Percentiles rank a stretch among this genome's conserved stretches.
Evolutionary conservation across 1,140 invertebrate genomes (phyloP).

Genomic region (Pseudobourletiella spinata): DNA sequence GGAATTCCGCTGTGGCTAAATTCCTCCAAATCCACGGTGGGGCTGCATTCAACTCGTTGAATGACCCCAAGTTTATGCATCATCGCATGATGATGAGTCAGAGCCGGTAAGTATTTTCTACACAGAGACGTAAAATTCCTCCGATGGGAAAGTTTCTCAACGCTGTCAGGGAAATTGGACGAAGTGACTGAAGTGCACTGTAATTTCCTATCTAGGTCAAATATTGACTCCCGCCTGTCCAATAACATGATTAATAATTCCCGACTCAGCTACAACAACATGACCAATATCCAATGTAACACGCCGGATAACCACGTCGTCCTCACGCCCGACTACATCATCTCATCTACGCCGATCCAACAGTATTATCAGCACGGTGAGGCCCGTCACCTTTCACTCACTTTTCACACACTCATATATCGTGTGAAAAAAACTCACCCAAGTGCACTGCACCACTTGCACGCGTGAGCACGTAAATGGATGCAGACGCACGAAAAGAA

Average conservation of each 20-base stretch:
- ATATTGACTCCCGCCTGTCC: background rate
- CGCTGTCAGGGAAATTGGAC: no score
- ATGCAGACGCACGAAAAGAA: no score
- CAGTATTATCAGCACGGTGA: slow-evolving; percentile 4
- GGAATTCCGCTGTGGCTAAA: slow-evolving; percentile 80
- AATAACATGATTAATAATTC: slow-evolving; percentile 8
- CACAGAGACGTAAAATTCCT: background rate
- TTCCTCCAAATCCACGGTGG: slow-evolving; percentile 86
- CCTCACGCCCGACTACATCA: slow-evolving; percentile 9
- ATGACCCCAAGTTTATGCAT: slow-evolving; percentile 35
- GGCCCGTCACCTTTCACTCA: no score
- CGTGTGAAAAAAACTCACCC: no score
- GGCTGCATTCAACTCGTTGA: slow-evolving; percentile 60
- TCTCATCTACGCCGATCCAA: slow-evolving; percentile 6
- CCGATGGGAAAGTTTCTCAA: no score
- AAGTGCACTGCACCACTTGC: no score
- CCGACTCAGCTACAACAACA: slow-evolving; percentile 5
- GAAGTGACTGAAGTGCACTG: no score
- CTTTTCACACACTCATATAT: no score
- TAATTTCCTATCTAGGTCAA: background rate
- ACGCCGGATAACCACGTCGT: slow-evolving; percentile 6
- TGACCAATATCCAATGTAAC: slow-evolving; percentile 7
- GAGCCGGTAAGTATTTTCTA: background rate
- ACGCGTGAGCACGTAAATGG: no score
- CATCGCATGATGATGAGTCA: background rate